phyloP scores from a whole-genome alignment of 2,797 vertebrate genomes.

The Alcedo atthis region DNA sequence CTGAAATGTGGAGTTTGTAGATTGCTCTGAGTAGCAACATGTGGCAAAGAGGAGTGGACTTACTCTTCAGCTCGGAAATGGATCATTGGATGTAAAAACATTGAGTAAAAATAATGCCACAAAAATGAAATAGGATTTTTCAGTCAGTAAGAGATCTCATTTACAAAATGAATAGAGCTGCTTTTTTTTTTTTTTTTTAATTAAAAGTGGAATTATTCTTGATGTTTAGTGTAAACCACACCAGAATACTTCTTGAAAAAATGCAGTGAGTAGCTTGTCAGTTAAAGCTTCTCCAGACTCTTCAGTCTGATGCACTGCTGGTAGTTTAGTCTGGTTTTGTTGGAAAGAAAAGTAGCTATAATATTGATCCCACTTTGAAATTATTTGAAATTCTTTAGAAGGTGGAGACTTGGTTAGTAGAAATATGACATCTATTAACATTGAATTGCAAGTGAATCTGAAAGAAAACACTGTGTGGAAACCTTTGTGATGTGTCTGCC shows the following conservation, averaged over 20 bases:
- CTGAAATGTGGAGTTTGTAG: neutral
- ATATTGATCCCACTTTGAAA: neutral
- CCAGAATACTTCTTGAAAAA: neutral
- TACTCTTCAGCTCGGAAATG: neutral
- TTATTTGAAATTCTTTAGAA: neutral
- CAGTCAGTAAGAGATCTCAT: neutral
- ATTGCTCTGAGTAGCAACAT: neutral
- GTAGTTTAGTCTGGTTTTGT: neutral
- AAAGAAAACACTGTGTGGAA: neutral
- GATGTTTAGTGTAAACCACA: neutral
- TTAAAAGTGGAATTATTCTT: neutral
- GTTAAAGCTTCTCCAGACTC: neutral
- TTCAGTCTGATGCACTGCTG: neutral
- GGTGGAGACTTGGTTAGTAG: neutral
- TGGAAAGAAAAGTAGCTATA: neutral
- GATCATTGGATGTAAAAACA: neutral
- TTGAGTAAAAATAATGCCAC: neutral
- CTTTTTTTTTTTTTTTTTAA: neutral
- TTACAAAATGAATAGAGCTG: neutral
- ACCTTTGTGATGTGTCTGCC: neutral
- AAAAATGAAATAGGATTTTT: neutral
- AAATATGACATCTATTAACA: neutral
- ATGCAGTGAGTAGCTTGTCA: neutral
- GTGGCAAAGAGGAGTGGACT: neutral
- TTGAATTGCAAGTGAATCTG: constrained; percentile 6